Base-by-base conservation (phyloP, 1,140 invertebrate genomes). In the Heliothis virescens region DNA sequence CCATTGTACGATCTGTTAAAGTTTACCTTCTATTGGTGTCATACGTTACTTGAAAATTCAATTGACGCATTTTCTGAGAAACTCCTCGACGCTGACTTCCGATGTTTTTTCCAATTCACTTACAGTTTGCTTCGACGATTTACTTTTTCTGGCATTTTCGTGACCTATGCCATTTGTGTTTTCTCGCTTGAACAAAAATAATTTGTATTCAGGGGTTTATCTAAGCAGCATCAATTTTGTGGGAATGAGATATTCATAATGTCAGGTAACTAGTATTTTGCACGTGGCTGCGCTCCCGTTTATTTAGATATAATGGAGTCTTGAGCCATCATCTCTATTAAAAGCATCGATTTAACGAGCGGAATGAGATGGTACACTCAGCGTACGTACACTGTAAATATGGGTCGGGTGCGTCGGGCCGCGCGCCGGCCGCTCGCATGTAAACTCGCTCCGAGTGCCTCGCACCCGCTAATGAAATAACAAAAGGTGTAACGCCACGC, bases 341-440 rank as follows among this genome's bases (percentile, higher is more conserved):
- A 91, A 91, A 91, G 88, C 90, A 88, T 91, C 86, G 89, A 91
- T 90, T 90, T 89, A 90, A 90, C 90, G 86, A 90, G 88, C 86
- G 86, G 86, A 90, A 90, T 90, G 88, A 89, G 87, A 91, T 85
- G 83, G 88, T 86, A 84, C 85, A 86, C 82, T 85, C 81, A 71
- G 82, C 63, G 75, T 76, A 79, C 76, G 67, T 76, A 82, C 84
- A 83, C 82, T 83, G 86, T 91, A 84, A 91, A 91, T 91, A 92
- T 91, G 87, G 89, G 88, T 90, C 89, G 90, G 79, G 80, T 60
- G 48, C 48, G 74, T 53, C 57, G 77, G 57, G 53, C 50, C 34
- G 60, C 62, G 29, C 75, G 62, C 63, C 50, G 67, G 48, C 71
- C 16, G 76, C 79, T 83, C 65, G 85, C 81, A 83, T 79, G 82